Evolutionary conservation across 2,797 vertebrate species (phyloP), one percentile per base, ranked within the genome.

Genomic region (Tenualosa thibaudeaui): DNA sequence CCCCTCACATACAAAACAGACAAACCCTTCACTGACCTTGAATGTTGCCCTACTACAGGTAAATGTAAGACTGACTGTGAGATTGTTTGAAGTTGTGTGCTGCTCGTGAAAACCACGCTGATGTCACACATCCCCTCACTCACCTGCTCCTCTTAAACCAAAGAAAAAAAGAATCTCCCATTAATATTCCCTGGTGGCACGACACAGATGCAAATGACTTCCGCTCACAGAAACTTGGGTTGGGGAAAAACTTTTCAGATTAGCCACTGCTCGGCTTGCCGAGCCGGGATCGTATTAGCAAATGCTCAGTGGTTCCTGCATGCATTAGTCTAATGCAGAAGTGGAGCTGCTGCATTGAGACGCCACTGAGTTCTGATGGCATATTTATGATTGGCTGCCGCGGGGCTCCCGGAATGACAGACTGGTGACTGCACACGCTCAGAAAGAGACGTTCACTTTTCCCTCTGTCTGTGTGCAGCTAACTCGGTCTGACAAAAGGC

Each of bases 311-410:
- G 31, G 71, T 9, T 19, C 71, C 71, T 46, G 71, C 71, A 75
- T 75, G 68, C 37, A 78, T 78, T 46, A 78, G 71, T 6, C 40
- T 78, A 78, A 43, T 78, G 40, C 71, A 22, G 71, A 43, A 43
- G 40, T 17, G 17, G 19, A 43, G 17, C 9, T 8, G 19, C 17
- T 19, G 40, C 71, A 46, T 46, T 17, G 15, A 78, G 71, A 19
- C 40, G 17, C 71, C 37, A 46, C 71, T 3, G 17, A 19, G 37
- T 37, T 17, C 71, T 37, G 40, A 78, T 78, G 19, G 40, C 71
- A 78, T 78, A 78, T 78, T 78, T 22, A 78, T 78, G 37, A 78
- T 78, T 78, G 71, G 71, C 71, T 78, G 71, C 71, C 8, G 37
- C 17, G 37, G 37, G 68, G 54, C 54, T 12, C 26, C 68, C 31